Evolutionary conservation across 2,888 invertebrate genomes (phyloP).

Genomic region (Temnothorax unifasciatus): DNA sequence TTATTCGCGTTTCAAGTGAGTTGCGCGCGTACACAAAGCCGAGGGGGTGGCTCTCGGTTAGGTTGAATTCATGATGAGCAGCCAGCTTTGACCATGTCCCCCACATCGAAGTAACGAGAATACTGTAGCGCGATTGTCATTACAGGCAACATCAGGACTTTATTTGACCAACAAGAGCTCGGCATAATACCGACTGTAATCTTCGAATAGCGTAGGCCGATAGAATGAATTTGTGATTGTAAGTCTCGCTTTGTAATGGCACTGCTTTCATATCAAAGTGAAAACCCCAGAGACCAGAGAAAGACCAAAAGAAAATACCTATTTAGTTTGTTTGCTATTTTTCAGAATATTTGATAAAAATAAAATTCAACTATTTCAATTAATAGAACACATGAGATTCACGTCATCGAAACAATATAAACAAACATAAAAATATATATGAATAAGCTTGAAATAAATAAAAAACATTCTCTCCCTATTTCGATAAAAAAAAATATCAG

Average conservation of each 20-base stretch:
- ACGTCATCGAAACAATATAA: conserved; percentile 1
- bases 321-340: neutral
- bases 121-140: conserved; percentile 57
- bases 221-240: neutral
- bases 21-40: conserved; percentile 56
- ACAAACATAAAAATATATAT: neutral
- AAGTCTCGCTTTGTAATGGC: neutral
- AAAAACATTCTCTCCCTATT: neutral
- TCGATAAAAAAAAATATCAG: conserved; percentile 8
- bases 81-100: conserved; percentile 60
- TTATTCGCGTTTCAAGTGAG: conserved; percentile 51
- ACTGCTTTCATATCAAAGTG: neutral
- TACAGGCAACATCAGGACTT: conserved; percentile 62
- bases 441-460: neutral
- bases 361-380: neutral
- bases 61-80: conserved; percentile 60
- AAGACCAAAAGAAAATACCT: neutral
- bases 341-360: neutral
- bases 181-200: conserved; percentile 37
- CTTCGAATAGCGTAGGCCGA: neutral
- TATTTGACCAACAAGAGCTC: conserved; percentile 62
- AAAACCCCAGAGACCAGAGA: no score
- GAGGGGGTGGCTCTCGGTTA: conserved; percentile 37
- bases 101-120: conserved; percentile 42
- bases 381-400: neutral